These are phyloP conservation scores for Antechinus flavipes DNA, from an alignment of 2,113 vertebrate genomes.

Conservation along the genomic window DNA sequence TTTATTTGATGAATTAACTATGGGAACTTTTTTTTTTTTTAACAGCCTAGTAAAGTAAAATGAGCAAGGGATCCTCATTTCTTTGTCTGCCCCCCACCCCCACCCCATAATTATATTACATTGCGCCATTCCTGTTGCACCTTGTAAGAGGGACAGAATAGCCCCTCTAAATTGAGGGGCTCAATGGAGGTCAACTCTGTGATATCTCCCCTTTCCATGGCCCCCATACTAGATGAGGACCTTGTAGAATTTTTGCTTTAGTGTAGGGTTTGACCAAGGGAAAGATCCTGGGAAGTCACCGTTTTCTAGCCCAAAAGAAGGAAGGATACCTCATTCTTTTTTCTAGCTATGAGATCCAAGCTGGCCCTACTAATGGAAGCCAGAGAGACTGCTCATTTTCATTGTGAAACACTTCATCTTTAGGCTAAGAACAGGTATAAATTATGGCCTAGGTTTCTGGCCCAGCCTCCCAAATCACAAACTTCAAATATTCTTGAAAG, in stretches of 20 bases:
- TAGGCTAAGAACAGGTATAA: not conserved
- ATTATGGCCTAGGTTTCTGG: not conserved
- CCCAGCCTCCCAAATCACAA: too few species aligned
- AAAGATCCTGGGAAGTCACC: not conserved
- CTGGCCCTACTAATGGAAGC: not conserved
- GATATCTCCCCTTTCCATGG: not conserved
- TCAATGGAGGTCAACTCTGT: not conserved
- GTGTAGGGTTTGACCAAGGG: not conserved
- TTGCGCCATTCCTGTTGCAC: not conserved
- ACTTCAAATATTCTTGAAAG: too few species aligned
- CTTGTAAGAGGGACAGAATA: not conserved
- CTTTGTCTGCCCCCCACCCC: too few species aligned
- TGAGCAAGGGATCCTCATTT: not conserved
- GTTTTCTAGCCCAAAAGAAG: not conserved
- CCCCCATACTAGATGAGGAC: not conserved
- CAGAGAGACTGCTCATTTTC: not conserved
- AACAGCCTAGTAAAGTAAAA: not conserved
- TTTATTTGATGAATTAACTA: not conserved
- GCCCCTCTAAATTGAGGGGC: not conserved
- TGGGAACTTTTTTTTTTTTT: not conserved
- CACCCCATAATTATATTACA: not conserved
- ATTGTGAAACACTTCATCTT: not conserved
- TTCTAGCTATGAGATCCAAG: not conserved
- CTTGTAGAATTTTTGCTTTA: not conserved
- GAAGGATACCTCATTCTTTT: not conserved